Percentiles rank a stretch among this genome's conserved stretches.
phyloP scores from a whole-genome alignment of 2,113 vertebrate species.

The Chinchilla lanigera region DNA sequence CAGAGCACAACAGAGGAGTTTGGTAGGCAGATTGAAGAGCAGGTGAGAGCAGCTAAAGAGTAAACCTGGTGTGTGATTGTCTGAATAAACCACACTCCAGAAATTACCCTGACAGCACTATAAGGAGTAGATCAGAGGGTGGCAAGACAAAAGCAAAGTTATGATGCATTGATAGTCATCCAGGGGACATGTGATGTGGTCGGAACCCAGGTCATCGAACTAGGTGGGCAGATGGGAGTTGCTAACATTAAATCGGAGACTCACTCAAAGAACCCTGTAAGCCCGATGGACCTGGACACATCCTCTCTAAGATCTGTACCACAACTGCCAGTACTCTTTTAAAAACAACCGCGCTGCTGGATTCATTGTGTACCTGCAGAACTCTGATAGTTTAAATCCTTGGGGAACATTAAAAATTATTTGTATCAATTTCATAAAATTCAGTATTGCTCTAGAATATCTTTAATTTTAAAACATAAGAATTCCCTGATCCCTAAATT shows the following conservation, averaged over 20 bases:
- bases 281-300: neutral
- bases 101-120: neutral
- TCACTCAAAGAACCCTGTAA: neutral
- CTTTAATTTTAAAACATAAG: neutral
- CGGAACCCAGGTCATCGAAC: accelerated
- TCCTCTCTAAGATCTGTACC: neutral
- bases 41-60: neutral
- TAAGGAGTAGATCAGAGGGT: neutral
- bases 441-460: neutral
- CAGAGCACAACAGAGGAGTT: neutral
- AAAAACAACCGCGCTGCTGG: neutral
- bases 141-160: neutral
- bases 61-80: neutral
- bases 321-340: neutral
- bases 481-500: neutral
- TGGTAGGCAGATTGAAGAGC: neutral
- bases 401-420: neutral
- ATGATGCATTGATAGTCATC: accelerated
- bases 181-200: accelerated
- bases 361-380: neutral
- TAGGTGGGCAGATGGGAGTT: neutral
- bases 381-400: neutral
- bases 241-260: neutral
- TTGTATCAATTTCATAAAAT: neutral
- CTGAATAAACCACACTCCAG: neutral